A percentile compares a stretch with the other conserved stretches of the same genome.
Conservation (phyloP, 2,888 invertebrate species). For the Folsomia manolachei region DNA sequence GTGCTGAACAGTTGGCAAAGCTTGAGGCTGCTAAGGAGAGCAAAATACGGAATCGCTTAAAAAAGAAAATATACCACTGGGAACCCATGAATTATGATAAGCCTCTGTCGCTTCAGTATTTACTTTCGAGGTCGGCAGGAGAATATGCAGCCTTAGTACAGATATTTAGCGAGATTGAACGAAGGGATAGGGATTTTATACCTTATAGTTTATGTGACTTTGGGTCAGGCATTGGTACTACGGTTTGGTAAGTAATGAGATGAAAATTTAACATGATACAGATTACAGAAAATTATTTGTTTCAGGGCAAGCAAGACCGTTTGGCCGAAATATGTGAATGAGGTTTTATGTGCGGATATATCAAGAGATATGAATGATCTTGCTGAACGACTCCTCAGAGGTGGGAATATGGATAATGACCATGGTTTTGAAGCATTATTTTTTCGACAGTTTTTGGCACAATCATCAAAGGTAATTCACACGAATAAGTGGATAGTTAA, state of each 20-base stretch:
- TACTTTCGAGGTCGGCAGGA: constrained; percentile 66
- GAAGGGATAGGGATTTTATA: constrained; percentile 64
- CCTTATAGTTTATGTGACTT: constrained; percentile 83
- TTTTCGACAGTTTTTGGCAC: constrained; percentile 78
- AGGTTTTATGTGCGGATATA: constrained; percentile 81
- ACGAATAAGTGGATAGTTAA: not conserved
- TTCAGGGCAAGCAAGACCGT: constrained; percentile 67
- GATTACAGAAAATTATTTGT: no score
- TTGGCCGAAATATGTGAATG: constrained; percentile 71
- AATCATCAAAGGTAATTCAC: constrained; percentile 58
- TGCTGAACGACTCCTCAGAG: constrained; percentile 67
- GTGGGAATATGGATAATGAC: constrained; percentile 64
- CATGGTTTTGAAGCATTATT: constrained; percentile 64
- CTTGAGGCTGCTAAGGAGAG: constrained; percentile 59
- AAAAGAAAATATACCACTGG: constrained; percentile 69
- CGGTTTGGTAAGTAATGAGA: constrained; percentile 73
- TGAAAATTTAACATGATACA: no score
- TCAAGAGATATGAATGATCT: constrained; percentile 80
- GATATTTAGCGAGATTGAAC: constrained; percentile 71
- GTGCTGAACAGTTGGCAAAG: constrained; percentile 50
- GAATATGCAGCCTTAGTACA: constrained; percentile 72
- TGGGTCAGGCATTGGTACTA: constrained; percentile 86
- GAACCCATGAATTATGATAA: constrained; percentile 68
- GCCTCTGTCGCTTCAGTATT: constrained; percentile 66
- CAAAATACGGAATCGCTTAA: constrained; percentile 61